Evolutionary conservation across 2,113 vertebrate genomes (phyloP).

Genomic region (Eulacestoma nigropectus): DNA sequence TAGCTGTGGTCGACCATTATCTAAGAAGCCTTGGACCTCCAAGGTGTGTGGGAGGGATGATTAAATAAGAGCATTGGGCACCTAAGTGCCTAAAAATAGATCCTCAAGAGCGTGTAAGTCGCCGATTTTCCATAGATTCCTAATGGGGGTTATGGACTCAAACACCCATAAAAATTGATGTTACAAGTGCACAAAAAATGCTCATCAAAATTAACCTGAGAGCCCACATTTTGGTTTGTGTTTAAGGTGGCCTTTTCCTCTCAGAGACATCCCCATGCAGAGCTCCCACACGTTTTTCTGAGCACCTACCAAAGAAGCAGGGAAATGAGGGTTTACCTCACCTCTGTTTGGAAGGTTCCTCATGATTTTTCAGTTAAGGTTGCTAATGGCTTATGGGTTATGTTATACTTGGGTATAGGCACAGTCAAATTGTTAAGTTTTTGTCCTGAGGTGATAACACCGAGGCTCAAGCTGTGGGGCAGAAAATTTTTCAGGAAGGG

Average conservation of each 20-base stretch:
- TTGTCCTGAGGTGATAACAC: background rate
- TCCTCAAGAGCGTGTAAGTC: background rate
- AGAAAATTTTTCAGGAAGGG: background rate
- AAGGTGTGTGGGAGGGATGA: background rate
- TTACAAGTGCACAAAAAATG: background rate
- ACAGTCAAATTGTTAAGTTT: background rate
- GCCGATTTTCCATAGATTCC: background rate
- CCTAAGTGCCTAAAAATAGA: background rate
- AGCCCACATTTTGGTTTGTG: background rate
- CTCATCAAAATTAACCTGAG: background rate
- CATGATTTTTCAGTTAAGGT: background rate
- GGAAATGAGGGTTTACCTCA: background rate
- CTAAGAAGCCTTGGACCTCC: background rate
- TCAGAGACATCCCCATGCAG: background rate
- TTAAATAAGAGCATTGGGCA: background rate
- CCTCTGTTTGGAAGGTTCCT: background rate
- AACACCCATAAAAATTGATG: background rate
- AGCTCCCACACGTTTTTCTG: background rate
- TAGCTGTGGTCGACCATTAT: background rate
- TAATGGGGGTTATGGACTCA: background rate
- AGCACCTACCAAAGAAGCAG: background rate
- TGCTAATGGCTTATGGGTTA: background rate
- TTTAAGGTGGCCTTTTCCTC: background rate
- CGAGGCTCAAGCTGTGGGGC: background rate
- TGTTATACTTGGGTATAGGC: background rate